phyloP scores from a whole-genome alignment of 2,797 vertebrate genomes.

The Fratercula arctica region DNA sequence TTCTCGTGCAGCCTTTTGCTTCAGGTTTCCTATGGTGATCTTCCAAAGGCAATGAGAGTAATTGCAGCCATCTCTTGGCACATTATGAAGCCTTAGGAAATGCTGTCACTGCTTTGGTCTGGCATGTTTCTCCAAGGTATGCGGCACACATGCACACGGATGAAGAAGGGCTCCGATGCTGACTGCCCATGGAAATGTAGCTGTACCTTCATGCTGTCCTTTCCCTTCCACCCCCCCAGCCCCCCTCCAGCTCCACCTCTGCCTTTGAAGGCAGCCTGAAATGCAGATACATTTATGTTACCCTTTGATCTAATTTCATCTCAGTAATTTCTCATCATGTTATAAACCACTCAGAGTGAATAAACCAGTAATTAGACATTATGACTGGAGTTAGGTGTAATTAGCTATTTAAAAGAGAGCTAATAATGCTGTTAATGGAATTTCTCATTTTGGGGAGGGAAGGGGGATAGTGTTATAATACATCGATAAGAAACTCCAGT shows the following conservation, averaged over 20 bases:
- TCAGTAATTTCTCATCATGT: slow-evolving; percentile 9
- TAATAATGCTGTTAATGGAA: slow-evolving; percentile 20
- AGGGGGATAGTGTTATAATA: not conserved
- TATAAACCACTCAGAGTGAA: slow-evolving; percentile 32
- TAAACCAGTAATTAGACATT: slow-evolving; percentile 43
- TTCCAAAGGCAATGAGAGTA: not conserved
- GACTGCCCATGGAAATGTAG: not conserved
- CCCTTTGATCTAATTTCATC: slow-evolving; percentile 50
- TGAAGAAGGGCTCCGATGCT: not conserved
- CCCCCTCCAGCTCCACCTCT: not conserved
- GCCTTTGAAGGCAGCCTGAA: not conserved
- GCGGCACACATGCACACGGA: not conserved
- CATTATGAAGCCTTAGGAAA: not conserved
- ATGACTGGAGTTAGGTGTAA: slow-evolving; percentile 19
- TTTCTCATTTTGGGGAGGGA: not conserved
- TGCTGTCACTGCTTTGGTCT: not conserved
- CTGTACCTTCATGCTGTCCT: not conserved
- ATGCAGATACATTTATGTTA: slow-evolving; percentile 3
- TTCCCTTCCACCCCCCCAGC: not conserved
- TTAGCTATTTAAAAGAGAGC: slow-evolving; percentile 39
- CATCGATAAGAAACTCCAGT: not conserved
- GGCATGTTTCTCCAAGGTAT: not conserved
- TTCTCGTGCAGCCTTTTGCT: not conserved
- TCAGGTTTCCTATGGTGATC: not conserved
- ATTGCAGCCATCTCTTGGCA: not conserved